Base-by-base conservation (phyloP, 2,888 invertebrate species). In the Scaeva pyrastri region DNA sequence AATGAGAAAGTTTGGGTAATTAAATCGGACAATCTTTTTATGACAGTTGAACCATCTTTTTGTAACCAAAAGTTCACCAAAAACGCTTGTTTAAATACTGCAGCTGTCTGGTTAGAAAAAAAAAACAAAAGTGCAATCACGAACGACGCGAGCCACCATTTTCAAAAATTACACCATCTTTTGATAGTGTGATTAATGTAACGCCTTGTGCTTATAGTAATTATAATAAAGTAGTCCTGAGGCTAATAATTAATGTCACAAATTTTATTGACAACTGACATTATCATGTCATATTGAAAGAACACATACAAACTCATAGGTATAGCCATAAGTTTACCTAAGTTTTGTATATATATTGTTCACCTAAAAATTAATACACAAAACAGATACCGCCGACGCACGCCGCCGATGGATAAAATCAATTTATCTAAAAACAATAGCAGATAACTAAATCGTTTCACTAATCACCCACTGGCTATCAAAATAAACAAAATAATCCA, bases 401-500 rank as follows among this genome's bases (percentile, higher is more conserved):
- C n/a, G 21, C 23, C 43, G 36, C 36, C 36, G 39, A 39, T 52
- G 39, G 68, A 68, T 68, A 68, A 68, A 68, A 68, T 68, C 31
- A 68, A 68, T 68, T 68, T 68, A 68, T 68, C 39, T 31, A 68
- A 52, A 68, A 68, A 68, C 71, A 71, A 55, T 14, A 56, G 50
- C 43, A 56, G 71, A 71, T 71, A 72, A 82, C 76, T 45, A 50
- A 77, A 77, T 77, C 77, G 77, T 70, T 77, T 73, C 55, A 66
- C 68, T 77, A 73, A 77, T 83, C 72, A 64, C 68, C 83, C 73
- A 39, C 26, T 16, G 62, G 77, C 83, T 83, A 73, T 55, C 72
- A 68, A 45, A 83, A 83, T 60, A 83, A 68, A 73, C 55, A 74
- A 83, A 70, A 78, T 78, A 83, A 83, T 83, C 83, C 78, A 83